Conservation (phyloP, 1,140 invertebrate genomes). For the Hirudo medicinalis region DNA sequence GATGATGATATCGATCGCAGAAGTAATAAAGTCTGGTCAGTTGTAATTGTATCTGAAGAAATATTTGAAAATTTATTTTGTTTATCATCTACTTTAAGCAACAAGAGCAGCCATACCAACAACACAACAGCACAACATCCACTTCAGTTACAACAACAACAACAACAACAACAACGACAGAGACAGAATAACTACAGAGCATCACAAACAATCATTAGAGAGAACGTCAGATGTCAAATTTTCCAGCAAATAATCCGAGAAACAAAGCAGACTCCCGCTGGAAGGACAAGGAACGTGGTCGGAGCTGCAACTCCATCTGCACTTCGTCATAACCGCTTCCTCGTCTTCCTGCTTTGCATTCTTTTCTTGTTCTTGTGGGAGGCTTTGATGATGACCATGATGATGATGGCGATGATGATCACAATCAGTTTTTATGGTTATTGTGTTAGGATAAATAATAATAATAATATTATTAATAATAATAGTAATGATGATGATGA, state of each 20-base stretch:
- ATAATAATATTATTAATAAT: not conserved
- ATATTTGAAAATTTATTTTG: too few species aligned
- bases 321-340: not conserved
- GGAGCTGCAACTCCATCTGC: not conserved
- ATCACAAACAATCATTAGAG: too few species aligned
- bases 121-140: too few species aligned
- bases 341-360: not conserved
- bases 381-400: constrained; percentile 5
- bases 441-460: not conserved
- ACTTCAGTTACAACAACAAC: too few species aligned
- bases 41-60: too few species aligned
- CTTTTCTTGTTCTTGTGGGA: not conserved
- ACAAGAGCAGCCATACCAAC: too few species aligned
- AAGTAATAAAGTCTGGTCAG: too few species aligned
- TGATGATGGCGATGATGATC: constrained; percentile 12
- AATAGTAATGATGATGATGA: too few species aligned
- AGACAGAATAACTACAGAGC: too few species aligned
- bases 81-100: too few species aligned
- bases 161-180: too few species aligned
- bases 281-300: not conserved
- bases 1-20: too few species aligned
- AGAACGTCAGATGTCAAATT: not conserved
- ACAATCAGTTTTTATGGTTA: not conserved
- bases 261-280: not conserved
- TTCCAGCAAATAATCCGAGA: not conserved